phyloP scores from a whole-genome alignment of 2,888 invertebrate species.

The Sphaerophoria rueppellii region DNA sequence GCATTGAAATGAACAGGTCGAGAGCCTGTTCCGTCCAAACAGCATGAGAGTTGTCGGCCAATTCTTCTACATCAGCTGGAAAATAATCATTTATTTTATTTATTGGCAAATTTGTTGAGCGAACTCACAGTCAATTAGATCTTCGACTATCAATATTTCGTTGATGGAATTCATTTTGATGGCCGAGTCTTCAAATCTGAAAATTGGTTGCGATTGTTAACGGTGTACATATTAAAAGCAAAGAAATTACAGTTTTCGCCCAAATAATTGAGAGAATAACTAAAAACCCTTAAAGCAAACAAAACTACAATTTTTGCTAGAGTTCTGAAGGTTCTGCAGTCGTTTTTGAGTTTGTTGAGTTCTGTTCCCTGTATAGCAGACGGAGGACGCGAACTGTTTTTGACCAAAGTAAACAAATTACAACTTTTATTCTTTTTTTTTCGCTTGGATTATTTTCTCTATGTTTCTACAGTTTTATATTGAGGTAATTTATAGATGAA shows the following conservation, averaged over 20 bases:
- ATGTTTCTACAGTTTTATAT: neutral
- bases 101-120: neutral
- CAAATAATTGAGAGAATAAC: neutral
- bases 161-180: slow-evolving; percentile 34
- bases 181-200: neutral
- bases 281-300: slow-evolving; percentile 49
- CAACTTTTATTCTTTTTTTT: too few species aligned
- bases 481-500: neutral
- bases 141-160: slow-evolving; percentile 47
- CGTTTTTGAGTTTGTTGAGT: slow-evolving; percentile 52
- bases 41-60: slow-evolving; percentile 6
- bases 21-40: slow-evolving; percentile 65
- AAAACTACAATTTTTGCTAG: slow-evolving; percentile 20
- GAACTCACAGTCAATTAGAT: slow-evolving; percentile 63
- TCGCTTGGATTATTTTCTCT: neutral
- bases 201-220: neutral
- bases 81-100: neutral
- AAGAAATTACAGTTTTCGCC: neutral
- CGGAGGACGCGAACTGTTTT: slow-evolving; percentile 22
- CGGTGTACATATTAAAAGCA: neutral
- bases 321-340: neutral
- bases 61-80: slow-evolving; percentile 46
- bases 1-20: slow-evolving; percentile 59
- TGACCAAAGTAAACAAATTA: neutral
- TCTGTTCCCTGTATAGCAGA: neutral